Percentiles rank a stretch among this genome's conserved stretches.
Evolutionary conservation across 2,888 invertebrate species (phyloP).

Genomic region (Perizoma affinitatum): DNA sequence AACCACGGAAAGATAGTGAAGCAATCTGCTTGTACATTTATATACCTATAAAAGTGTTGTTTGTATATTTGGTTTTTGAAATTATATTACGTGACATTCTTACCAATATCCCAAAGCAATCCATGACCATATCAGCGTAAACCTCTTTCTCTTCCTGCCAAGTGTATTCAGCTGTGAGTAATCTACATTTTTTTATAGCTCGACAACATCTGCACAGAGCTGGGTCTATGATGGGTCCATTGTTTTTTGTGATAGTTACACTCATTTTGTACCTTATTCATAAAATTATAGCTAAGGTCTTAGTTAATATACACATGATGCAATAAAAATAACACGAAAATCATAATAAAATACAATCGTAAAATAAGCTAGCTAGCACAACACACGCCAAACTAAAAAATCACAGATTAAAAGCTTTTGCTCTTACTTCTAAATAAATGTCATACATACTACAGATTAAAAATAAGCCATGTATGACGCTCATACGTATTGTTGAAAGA

Average conservation of each 20-base stretch:
- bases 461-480: background rate
- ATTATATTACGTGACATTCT: slow-evolving; percentile 37
- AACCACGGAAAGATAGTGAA: no score
- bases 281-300: slow-evolving; percentile 1
- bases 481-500: no score
- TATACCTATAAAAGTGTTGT: no score
- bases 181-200: slow-evolving; percentile 76
- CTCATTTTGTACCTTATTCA: slow-evolving; percentile 53
- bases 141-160: slow-evolving; percentile 77
- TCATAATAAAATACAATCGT: slow-evolving; percentile 3
- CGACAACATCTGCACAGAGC: slow-evolving; percentile 76
- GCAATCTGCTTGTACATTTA: no score
- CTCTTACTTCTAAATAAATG: slow-evolving; percentile 4
- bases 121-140: slow-evolving; percentile 78
- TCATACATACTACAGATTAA: background rate
- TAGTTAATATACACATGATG: slow-evolving; percentile 19
- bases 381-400: slow-evolving; percentile 27
- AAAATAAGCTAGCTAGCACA: slow-evolving; percentile 10
- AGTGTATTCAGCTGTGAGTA: slow-evolving; percentile 71
- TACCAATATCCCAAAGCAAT: slow-evolving; percentile 75
- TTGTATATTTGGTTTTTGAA: no score
- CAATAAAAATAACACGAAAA: slow-evolving; percentile 28
- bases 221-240: slow-evolving; percentile 73
- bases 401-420: slow-evolving; percentile 25
- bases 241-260: slow-evolving; percentile 58